These are phyloP conservation scores for Numida meleagris DNA, from an alignment of 2,113 vertebrate genomes.

Conservation along the genomic window DNA sequence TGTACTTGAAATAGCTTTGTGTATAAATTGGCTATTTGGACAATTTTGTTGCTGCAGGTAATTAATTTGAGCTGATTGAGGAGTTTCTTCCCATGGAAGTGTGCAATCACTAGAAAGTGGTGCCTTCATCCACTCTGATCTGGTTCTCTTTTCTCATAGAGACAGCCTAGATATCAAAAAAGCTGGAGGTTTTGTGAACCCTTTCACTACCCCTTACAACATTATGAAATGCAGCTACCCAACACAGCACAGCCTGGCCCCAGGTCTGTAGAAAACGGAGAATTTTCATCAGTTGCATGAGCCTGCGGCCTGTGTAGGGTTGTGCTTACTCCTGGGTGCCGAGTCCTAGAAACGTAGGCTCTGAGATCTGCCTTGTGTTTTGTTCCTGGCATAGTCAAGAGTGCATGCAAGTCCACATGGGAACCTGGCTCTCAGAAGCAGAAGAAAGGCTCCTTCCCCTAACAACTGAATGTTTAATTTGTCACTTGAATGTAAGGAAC, in stretches of 20 bases:
- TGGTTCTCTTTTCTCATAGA: not conserved
- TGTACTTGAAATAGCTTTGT: not conserved
- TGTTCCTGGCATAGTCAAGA: not conserved
- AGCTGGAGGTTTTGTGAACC: not conserved
- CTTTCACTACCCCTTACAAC: not conserved
- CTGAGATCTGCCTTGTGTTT: not conserved
- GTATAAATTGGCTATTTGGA: not conserved
- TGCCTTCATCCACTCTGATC: not conserved
- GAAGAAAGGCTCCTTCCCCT: not conserved
- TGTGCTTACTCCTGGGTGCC: not conserved
- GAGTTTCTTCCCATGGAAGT: rapidly evolving
- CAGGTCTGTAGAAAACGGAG: not conserved
- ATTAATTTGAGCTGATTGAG: not conserved
- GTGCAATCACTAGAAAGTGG: rapidly evolving
- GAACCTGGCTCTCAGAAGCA: not conserved
- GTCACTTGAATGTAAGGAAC: not conserved
- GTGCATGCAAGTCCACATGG: not conserved
- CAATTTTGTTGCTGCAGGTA: not conserved
- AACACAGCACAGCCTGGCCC: not conserved
- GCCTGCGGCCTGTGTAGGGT: not conserved
- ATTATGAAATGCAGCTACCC: rapidly evolving
- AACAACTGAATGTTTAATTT: not conserved
- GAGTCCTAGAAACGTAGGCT: not conserved
- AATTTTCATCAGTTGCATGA: not conserved
- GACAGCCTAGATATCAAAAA: not conserved